A percentile compares a stretch with the other conserved stretches of the same genome.
phyloP scores from a whole-genome alignment of 2,113 vertebrate species.

The Pelobates fuscus region DNA sequence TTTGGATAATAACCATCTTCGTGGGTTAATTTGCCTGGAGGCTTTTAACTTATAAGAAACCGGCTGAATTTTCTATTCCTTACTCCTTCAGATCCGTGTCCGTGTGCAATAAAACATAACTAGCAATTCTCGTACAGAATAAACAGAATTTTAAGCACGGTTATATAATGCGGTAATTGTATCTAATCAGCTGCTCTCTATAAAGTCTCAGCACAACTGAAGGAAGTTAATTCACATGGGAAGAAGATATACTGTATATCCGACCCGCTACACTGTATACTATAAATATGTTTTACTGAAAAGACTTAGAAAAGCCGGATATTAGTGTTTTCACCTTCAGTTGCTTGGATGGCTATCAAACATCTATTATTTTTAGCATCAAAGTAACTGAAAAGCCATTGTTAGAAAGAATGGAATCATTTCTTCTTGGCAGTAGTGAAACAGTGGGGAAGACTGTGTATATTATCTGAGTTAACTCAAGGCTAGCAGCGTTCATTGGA shows the following conservation, averaged over 20 bases:
- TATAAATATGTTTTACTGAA: constrained; percentile 51
- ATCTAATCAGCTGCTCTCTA: too few species aligned
- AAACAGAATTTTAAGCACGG: too few species aligned
- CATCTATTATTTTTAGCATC: constrained; percentile 63
- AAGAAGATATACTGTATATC: constrained; percentile 45
- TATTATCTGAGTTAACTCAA: constrained; percentile 21
- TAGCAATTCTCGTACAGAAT: too few species aligned
- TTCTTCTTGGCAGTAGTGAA: constrained; percentile 48
- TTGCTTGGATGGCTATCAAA: constrained; percentile 62
- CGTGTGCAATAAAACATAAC: too few species aligned
- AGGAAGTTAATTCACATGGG: constrained; percentile 38
- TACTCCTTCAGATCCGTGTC: too few species aligned
- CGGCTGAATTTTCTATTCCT: too few species aligned
- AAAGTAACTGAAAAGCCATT: constrained; percentile 62
- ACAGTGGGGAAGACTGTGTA: constrained; percentile 38
- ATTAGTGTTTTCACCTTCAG: constrained; percentile 64
- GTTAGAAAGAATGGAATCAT: constrained; percentile 60
- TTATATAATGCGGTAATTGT: too few species aligned
- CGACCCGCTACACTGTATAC: constrained; percentile 45
- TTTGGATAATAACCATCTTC: too few species aligned
- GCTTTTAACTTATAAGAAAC: too few species aligned
- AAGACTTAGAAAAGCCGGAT: constrained; percentile 61
- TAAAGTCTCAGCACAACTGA: constrained; percentile 35
- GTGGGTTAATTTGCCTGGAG: too few species aligned
- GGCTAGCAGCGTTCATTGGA: constrained; percentile 10